phyloP scores from a whole-genome alignment of 2,113 vertebrate genomes.

The Isurus oxyrinchus region DNA sequence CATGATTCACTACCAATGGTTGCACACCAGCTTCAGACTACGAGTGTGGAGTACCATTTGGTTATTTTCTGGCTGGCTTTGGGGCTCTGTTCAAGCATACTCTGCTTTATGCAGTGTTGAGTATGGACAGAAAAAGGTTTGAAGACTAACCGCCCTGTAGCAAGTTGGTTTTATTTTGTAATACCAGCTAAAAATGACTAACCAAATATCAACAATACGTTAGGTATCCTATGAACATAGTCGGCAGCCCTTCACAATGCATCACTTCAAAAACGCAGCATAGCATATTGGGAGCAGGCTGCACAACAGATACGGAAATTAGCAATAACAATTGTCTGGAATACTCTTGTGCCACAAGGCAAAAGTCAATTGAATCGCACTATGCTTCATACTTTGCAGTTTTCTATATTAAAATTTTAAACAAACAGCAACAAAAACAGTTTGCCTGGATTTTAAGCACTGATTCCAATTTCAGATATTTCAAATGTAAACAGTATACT shows the following conservation, averaged over 20 bases:
- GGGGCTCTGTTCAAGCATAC: too few species aligned
- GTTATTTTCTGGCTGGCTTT: too few species aligned
- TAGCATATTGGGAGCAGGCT: neutral
- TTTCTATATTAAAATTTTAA: neutral
- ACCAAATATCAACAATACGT: neutral
- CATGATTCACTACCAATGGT: too few species aligned
- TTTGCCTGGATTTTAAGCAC: neutral
- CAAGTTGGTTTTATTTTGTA: neutral
- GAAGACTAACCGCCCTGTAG: neutral
- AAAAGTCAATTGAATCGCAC: neutral
- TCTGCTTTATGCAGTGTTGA: too few species aligned
- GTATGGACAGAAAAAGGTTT: neutral
- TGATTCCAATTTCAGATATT: neutral
- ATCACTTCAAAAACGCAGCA: neutral
- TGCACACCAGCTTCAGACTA: too few species aligned
- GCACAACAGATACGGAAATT: neutral
- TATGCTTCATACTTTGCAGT: neutral
- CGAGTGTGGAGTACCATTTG: too few species aligned
- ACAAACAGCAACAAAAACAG: neutral
- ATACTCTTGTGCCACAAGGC: neutral
- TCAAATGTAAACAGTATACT: neutral
- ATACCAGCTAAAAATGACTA: neutral
- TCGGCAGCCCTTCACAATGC: neutral
- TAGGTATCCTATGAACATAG: neutral
- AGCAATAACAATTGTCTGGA: neutral